These are phyloP conservation scores for Platygyra sinensis DNA, from an alignment of 64 coral and sea anemone genomes.

Conservation along the genomic window DNA sequence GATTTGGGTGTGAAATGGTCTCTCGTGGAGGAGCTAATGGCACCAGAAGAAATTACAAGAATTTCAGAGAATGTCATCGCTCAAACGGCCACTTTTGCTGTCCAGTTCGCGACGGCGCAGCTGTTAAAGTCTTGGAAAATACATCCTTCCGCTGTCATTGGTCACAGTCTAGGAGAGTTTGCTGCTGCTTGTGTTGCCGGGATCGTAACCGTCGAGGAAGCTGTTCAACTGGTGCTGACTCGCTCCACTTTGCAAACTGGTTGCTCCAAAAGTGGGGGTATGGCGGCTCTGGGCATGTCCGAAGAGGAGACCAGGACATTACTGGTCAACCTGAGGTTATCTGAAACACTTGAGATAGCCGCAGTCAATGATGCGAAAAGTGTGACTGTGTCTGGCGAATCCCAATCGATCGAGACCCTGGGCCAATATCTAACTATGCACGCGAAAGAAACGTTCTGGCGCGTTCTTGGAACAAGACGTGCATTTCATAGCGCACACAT, in stretches of 20 bases:
- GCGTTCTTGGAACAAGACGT: slow-evolving; percentile 51
- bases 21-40: slow-evolving; percentile 46
- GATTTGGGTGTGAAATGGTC: slow-evolving; percentile 25
- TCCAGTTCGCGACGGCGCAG: slow-evolving; percentile 66
- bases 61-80: slow-evolving; percentile 46
- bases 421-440: slow-evolving; percentile 39
- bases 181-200: slow-evolving; percentile 65
- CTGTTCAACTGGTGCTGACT: slow-evolving; percentile 50
- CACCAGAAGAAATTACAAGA: slow-evolving; percentile 47
- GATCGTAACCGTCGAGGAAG: slow-evolving; percentile 55
- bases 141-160: slow-evolving; percentile 70
- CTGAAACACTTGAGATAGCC: slow-evolving; percentile 20
- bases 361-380: slow-evolving; percentile 62
- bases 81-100: slow-evolving; percentile 66
- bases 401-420: slow-evolving; percentile 36
- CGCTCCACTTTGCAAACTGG: slow-evolving; percentile 64
- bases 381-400: slow-evolving; percentile 72
- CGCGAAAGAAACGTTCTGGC: slow-evolving; percentile 54
- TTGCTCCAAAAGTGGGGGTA: slow-evolving; percentile 50
- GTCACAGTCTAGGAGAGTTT: slow-evolving; percentile 83
- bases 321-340: slow-evolving; percentile 26
- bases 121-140: slow-evolving; percentile 73
- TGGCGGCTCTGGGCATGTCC: slow-evolving; percentile 81
- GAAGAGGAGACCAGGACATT: slow-evolving; percentile 15
- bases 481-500: slow-evolving; percentile 83